phyloP scores from a whole-genome alignment of 2,113 vertebrate genomes.

The Ptyas mucosa region DNA sequence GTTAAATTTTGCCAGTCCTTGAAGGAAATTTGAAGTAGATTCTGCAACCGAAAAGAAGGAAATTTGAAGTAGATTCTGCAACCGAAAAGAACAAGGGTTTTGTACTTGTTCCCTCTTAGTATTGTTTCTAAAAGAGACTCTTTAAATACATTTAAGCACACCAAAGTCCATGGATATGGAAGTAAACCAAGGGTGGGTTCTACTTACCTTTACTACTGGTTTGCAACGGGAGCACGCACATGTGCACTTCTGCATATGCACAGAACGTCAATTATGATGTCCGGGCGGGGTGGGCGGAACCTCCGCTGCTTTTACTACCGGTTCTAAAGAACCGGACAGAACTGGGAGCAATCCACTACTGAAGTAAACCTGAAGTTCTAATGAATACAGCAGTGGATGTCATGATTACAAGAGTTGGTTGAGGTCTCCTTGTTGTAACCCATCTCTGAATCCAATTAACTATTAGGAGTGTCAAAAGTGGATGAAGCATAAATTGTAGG shows the following conservation, averaged over 20 bases:
- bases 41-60: neutral
- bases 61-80: neutral
- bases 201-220: too few relatives aligned
- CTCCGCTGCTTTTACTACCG: too few relatives aligned
- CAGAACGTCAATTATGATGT: too few relatives aligned
- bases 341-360: too few relatives aligned
- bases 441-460: neutral
- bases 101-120: neutral
- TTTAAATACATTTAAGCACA: neutral
- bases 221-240: too few relatives aligned
- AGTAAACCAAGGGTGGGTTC: neutral
- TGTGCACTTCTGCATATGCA: too few relatives aligned
- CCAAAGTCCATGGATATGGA: neutral
- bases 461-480: neutral
- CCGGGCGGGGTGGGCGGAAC: too few relatives aligned
- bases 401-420: neutral
- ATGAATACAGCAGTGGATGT: neutral
- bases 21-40: neutral
- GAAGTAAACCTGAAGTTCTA: neutral
- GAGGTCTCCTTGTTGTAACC: neutral
- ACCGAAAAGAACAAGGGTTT: neutral
- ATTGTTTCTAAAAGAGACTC: neutral
- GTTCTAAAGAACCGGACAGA: too few relatives aligned
- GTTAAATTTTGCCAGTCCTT: neutral
- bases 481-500: neutral